Percentiles rank a stretch among this genome's conserved stretches.
phyloP scores from a whole-genome alignment of 2,113 vertebrate species.

The Chaenogobius annularis region DNA sequence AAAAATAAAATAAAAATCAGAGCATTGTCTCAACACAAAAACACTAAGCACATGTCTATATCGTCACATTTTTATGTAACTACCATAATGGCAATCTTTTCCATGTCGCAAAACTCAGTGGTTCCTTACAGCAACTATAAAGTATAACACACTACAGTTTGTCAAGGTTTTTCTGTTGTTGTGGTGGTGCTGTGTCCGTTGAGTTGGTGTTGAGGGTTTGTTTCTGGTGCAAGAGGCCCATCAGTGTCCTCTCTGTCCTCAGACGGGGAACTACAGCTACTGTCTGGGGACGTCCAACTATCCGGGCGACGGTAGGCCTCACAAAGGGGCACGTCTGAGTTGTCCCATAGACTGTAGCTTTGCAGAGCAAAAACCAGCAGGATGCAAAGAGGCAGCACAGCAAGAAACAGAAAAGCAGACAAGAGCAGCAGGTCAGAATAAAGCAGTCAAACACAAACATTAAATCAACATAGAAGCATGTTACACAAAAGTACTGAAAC shows the following conservation, averaged over 20 bases:
- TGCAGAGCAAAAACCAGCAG: constrained; percentile 79
- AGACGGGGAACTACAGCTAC: constrained; percentile 72
- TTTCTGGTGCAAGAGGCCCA: constrained; percentile 69
- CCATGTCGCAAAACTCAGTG: not conserved
- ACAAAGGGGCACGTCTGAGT: constrained; percentile 88
- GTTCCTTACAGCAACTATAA: not conserved
- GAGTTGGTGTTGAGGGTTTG: constrained; percentile 75
- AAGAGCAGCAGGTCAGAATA: constrained; percentile 68
- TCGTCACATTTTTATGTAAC: not conserved
- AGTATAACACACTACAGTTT: not conserved
- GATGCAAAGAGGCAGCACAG: constrained; percentile 62
- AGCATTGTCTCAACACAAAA: not conserved
- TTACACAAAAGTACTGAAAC: constrained; percentile 44
- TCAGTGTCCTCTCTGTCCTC: constrained; percentile 67
- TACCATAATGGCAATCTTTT: not conserved
- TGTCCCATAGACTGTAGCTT: constrained; percentile 95
- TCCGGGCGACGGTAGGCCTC: constrained; percentile 89
- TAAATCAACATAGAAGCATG: constrained; percentile 28
- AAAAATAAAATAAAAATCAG: not conserved
- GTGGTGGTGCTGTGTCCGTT: constrained; percentile 81
- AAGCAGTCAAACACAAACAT: constrained; percentile 42
- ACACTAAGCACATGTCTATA: not conserved
- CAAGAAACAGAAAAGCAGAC: constrained; percentile 66
- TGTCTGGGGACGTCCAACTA: constrained; percentile 79
- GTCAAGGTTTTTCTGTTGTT: constrained; percentile 60